These are phyloP conservation scores for Apis florea DNA, from an alignment of 1,140 invertebrate genomes.

Conservation along the genomic window DNA sequence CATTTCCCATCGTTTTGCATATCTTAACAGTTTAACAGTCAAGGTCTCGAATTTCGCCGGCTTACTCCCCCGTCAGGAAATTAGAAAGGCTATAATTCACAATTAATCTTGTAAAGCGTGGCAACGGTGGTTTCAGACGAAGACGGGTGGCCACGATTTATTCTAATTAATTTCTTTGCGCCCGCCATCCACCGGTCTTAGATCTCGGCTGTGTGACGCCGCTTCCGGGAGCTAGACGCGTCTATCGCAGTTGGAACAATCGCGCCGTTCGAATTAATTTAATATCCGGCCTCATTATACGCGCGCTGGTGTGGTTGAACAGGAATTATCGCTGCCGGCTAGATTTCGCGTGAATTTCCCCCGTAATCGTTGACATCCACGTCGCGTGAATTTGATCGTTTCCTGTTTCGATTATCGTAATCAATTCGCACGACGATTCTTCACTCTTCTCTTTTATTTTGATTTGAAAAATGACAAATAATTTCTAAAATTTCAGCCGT, in stretches of 20 bases:
- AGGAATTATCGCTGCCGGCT: not conserved
- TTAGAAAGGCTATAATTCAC: slow-evolving; percentile 43
- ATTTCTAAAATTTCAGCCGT: no score
- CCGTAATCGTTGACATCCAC: not conserved
- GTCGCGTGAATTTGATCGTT: not conserved
- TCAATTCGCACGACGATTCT: no score
- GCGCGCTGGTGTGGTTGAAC: not conserved
- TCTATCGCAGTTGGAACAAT: not conserved
- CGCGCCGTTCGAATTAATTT: slow-evolving; percentile 10
- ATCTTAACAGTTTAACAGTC: not conserved
- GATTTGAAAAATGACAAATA: no score
- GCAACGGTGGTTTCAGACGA: slow-evolving; percentile 25
- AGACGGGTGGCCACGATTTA: slow-evolving; percentile 38
- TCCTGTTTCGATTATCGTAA: not conserved
- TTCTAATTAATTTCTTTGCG: slow-evolving; percentile 49
- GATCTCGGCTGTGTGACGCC: not conserved
- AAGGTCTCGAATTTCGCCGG: not conserved
- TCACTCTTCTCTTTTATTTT: no score
- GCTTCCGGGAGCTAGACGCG: not conserved
- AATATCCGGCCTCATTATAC: slow-evolving; percentile 13
- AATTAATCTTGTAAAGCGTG: slow-evolving; percentile 27
- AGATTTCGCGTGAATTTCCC: not conserved
- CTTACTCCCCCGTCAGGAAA: not conserved
- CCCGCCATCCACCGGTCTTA: not conserved
- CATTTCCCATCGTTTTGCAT: not conserved